Evolutionary conservation across 2,797 vertebrate genomes (phyloP).

Genomic region (Enteromius viviparus): DNA sequence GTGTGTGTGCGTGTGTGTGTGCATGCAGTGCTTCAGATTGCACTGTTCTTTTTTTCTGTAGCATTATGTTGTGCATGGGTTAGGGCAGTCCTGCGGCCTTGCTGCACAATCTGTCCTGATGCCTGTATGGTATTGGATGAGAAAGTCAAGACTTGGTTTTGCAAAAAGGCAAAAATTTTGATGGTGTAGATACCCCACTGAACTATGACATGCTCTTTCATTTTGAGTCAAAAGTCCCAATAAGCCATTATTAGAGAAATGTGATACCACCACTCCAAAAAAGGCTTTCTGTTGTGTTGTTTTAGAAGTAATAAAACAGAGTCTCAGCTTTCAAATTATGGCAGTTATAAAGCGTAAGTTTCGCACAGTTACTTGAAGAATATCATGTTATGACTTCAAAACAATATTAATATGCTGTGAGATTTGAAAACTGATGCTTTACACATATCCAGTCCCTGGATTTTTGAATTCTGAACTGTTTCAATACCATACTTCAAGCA

Average conservation of each 20-base stretch:
- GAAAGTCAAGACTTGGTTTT: slow-evolving; percentile 29
- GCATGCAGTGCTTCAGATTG: slow-evolving; percentile 43
- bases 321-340: background rate
- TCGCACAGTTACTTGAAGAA: too few relatives aligned
- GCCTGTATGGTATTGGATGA: slow-evolving; percentile 49
- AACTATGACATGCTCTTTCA: slow-evolving; percentile 9
- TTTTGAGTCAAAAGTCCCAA: background rate
- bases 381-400: too few relatives aligned
- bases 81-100: slow-evolving; percentile 35
- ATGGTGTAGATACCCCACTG: background rate
- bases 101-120: slow-evolving; percentile 54
- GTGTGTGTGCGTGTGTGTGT: slow-evolving; percentile 10
- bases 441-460: too few relatives aligned
- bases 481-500: too few relatives aligned
- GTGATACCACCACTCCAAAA: background rate
- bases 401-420: too few relatives aligned
- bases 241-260: background rate
- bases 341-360: too few relatives aligned
- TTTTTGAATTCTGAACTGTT: too few relatives aligned
- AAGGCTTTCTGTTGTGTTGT: background rate
- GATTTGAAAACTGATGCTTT: too few relatives aligned
- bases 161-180: slow-evolving; percentile 12
- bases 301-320: background rate
- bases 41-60: slow-evolving; percentile 27
- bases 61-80: slow-evolving; percentile 54